Evolutionary conservation across 1,140 invertebrate species (phyloP).

Genomic region (Pollicipes pollicipes): DNA sequence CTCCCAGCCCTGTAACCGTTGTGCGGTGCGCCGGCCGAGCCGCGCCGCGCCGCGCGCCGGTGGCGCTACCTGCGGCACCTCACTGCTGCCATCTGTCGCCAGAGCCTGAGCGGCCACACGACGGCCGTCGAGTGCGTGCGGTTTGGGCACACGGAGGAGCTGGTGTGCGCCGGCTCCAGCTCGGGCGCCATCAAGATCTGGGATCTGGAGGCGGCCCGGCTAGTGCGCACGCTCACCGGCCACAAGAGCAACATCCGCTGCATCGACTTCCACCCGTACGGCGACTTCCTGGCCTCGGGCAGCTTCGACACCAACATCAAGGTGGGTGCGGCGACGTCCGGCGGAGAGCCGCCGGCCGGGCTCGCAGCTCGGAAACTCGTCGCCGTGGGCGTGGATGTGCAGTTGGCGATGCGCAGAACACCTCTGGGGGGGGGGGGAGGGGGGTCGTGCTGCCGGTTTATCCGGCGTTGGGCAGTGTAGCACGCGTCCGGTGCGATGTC

Average conservation of each 20-base stretch:
- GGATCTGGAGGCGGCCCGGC: constrained; percentile 85
- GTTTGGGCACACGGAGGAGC: constrained; percentile 84
- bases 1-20: too few species aligned
- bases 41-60: too few species aligned
- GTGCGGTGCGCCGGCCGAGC: too few species aligned
- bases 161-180: constrained; percentile 84
- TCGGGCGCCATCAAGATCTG: constrained; percentile 87
- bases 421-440: too few species aligned
- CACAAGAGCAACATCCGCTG: constrained; percentile 77
- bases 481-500: too few species aligned
- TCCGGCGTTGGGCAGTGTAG: too few species aligned
- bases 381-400: too few species aligned
- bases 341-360: constrained; percentile 26
- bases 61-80: too few species aligned
- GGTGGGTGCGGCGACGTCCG: constrained; percentile 52
- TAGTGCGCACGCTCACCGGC: constrained; percentile 75
- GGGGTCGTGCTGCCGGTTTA: too few species aligned
- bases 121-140: constrained; percentile 83
- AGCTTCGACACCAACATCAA: constrained; percentile 79
- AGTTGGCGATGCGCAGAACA: too few species aligned
- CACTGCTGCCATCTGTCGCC: too few species aligned
- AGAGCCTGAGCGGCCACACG: constrained; percentile 82
- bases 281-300: constrained; percentile 79
- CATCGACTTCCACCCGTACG: constrained; percentile 92
- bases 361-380: too few species aligned